Evolutionary conservation across 2,113 vertebrate species (phyloP).

Genomic region (Pagrus major): DNA sequence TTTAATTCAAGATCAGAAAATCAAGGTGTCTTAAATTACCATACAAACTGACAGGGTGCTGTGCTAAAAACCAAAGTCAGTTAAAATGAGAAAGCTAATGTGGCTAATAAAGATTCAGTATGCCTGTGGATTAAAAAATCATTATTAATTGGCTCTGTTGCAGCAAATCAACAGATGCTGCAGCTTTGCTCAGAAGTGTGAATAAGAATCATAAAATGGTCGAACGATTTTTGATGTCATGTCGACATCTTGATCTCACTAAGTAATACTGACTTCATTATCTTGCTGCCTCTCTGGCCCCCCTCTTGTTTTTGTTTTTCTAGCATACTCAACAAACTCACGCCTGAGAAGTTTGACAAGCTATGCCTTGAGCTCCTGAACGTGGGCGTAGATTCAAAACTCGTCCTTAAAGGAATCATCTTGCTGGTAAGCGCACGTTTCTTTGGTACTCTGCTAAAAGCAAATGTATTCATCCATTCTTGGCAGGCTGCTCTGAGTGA

Average conservation of each 20-base stretch:
- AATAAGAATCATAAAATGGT: neutral
- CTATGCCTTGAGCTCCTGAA: constrained; percentile 99
- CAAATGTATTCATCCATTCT: constrained; percentile 11
- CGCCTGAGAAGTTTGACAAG: constrained; percentile 99
- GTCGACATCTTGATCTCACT: neutral
- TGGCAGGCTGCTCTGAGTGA: constrained; percentile 27
- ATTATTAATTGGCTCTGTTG: neutral
- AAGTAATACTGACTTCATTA: neutral
- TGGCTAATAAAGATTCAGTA: constrained; percentile 1
- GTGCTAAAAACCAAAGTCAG: neutral
- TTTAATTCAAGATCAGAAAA: neutral
- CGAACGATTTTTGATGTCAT: neutral
- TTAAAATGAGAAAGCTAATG: neutral
- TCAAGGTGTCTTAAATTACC: neutral
- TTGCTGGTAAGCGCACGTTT: constrained; percentile 91
- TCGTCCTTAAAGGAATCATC: constrained; percentile 99
- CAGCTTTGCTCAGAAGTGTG: neutral
- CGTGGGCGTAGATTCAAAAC: constrained; percentile 99
- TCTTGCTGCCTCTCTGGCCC: neutral
- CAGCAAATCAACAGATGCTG: neutral
- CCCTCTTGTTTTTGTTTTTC: neutral
- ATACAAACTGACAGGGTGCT: neutral
- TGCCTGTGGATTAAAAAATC: neutral
- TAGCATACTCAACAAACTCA: constrained; percentile 99
- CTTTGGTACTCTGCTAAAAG: neutral